Evolutionary conservation across 2,113 vertebrate genomes (phyloP).

Genomic region (Sorex fumeus): DNA sequence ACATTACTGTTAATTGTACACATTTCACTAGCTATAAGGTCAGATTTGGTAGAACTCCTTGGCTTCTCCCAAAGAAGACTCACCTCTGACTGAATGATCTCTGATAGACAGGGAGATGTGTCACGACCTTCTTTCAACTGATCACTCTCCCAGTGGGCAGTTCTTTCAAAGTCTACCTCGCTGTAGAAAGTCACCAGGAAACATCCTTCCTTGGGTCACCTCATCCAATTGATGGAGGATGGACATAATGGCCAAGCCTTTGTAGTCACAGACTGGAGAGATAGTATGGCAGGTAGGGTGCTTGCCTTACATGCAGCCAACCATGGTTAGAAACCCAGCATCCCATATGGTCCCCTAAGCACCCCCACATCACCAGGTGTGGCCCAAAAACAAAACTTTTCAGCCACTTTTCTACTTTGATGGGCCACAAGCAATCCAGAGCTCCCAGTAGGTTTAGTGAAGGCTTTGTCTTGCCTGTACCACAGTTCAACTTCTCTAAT

Average conservation of each 20-base stretch:
- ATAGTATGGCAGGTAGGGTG: too few relatives aligned
- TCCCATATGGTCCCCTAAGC: too few relatives aligned
- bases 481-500: neutral
- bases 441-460: neutral
- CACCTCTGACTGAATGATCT: neutral
- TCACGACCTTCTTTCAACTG: neutral
- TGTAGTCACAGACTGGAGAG: too few relatives aligned
- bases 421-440: neutral
- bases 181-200: neutral
- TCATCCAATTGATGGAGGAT: neutral
- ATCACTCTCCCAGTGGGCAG: neutral
- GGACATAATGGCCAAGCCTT: neutral
- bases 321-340: too few relatives aligned
- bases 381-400: too few relatives aligned
- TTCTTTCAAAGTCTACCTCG: neutral
- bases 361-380: too few relatives aligned
- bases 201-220: neutral
- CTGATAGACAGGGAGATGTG: neutral
- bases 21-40: constrained; percentile 13
- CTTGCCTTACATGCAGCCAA: too few relatives aligned
- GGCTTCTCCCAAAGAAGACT: neutral
- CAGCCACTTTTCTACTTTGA: neutral
- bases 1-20: neutral
- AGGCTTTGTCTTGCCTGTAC: neutral
- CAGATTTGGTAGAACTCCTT: neutral